Percentiles rank a stretch among this genome's conserved stretches.
These are phyloP conservation scores for Drosophila pseudotakahashii DNA, from an alignment of 2,888 invertebrate species.

Conservation along the genomic window DNA sequence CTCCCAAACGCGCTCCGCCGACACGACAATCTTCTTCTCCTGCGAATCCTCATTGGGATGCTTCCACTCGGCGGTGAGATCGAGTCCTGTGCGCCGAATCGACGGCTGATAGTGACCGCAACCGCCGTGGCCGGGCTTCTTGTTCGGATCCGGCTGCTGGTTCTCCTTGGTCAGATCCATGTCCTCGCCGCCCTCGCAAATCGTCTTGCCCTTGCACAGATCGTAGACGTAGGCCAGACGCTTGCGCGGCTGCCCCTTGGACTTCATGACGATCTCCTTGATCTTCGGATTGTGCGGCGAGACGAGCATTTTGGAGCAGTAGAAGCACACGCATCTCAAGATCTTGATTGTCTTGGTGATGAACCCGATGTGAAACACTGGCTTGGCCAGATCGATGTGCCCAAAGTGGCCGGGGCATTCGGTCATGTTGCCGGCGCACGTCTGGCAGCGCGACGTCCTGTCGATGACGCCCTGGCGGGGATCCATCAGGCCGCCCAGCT, in stretches of 20 bases:
- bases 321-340: conserved; percentile 99
- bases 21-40: conserved; percentile 96
- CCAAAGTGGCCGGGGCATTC: conserved; percentile 99
- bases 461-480: conserved; percentile 99
- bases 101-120: conserved; percentile 99
- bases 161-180: conserved; percentile 95
- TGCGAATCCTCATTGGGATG: conserved; percentile 99
- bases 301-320: conserved; percentile 98
- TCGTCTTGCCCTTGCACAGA: conserved; percentile 98
- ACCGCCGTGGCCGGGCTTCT: conserved; percentile 92
- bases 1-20: conserved; percentile 98
- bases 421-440: conserved; percentile 98
- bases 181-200: conserved; percentile 99
- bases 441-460: conserved; percentile 95
- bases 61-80: conserved; percentile 99
- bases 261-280: conserved; percentile 92
- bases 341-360: conserved; percentile 98
- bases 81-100: conserved; percentile 94
- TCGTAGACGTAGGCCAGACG: conserved; percentile 98
- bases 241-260: conserved; percentile 97
- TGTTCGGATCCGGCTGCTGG: conserved; percentile 85
- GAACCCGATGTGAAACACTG: conserved; percentile 99
- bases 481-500: conserved; percentile 99
- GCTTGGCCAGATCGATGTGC: conserved; percentile 98
- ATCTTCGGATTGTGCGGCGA: conserved; percentile 91